These are phyloP conservation scores for Oscheius onirici DNA, from an alignment of 2,888 invertebrate species.

Conservation along the genomic window DNA sequence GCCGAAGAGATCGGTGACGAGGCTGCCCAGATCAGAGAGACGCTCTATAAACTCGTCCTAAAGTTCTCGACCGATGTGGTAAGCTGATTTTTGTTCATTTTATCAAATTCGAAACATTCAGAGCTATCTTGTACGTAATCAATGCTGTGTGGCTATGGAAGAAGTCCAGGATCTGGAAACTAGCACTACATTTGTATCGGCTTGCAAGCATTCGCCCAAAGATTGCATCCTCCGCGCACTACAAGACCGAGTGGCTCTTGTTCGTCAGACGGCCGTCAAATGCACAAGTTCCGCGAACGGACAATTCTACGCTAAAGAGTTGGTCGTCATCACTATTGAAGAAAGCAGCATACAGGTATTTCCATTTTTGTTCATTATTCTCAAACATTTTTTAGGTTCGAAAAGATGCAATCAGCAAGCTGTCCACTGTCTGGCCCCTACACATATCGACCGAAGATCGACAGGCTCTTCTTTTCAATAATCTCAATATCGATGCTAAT, in stretches of 20 bases:
- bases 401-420: neutral
- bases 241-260: neutral
- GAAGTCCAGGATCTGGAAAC: neutral
- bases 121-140: neutral
- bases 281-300: neutral
- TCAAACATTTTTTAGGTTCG: neutral
- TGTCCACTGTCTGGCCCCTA: neutral
- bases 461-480: neutral
- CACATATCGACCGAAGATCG: neutral
- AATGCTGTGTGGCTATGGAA: neutral
- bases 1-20: neutral
- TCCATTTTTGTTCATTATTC: neutral
- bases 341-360: neutral
- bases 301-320: neutral
- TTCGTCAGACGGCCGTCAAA: neutral
- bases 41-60: neutral
- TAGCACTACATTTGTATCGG: neutral
- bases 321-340: neutral
- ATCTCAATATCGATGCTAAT: neutral
- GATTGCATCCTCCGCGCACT: neutral
- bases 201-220: neutral
- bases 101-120: neutral
- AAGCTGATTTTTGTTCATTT: neutral
- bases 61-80: neutral
- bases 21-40: neutral